A percentile compares a stretch with the other conserved stretches of the same genome.
Conservation (phyloP, 2,113 vertebrate species). For the Mormyrus iriodes region DNA sequence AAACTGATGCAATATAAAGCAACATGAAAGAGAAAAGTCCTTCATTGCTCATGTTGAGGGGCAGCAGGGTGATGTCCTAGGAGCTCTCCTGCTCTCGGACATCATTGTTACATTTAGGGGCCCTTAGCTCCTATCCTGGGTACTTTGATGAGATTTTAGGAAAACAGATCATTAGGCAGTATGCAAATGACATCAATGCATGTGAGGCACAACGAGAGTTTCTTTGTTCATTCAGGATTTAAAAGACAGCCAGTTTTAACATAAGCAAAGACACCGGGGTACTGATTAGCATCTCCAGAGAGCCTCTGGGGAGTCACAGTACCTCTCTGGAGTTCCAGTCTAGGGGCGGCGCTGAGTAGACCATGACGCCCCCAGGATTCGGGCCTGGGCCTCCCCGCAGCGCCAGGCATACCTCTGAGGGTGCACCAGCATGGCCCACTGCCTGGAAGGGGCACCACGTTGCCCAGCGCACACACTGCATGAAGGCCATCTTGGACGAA, state of each 20-base stretch:
- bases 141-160: not conserved
- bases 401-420: conserved; percentile 57
- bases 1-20: not conserved
- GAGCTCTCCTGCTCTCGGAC: not conserved
- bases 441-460: conserved; percentile 65
- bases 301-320: not conserved
- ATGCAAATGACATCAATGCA: not conserved
- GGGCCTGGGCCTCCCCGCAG: conserved; percentile 64
- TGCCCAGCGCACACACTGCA: conserved; percentile 80
- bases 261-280: not conserved
- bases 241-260: not conserved
- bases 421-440: not conserved
- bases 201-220: not conserved
- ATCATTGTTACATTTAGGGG: not conserved
- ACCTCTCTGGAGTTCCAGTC: conserved; percentile 56
- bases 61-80: not conserved
- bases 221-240: not conserved
- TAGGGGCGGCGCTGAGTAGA: conserved; percentile 58
- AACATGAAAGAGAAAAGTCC: not conserved
- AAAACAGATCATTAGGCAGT: not conserved
- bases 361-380: conserved; percentile 67
- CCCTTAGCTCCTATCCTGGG: not conserved
- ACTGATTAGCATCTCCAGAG: not conserved
- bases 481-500: conserved; percentile 52
- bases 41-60: not conserved